phyloP scores from a whole-genome alignment of 2,888 invertebrate species.

The Pyrochroa serraticornis region DNA sequence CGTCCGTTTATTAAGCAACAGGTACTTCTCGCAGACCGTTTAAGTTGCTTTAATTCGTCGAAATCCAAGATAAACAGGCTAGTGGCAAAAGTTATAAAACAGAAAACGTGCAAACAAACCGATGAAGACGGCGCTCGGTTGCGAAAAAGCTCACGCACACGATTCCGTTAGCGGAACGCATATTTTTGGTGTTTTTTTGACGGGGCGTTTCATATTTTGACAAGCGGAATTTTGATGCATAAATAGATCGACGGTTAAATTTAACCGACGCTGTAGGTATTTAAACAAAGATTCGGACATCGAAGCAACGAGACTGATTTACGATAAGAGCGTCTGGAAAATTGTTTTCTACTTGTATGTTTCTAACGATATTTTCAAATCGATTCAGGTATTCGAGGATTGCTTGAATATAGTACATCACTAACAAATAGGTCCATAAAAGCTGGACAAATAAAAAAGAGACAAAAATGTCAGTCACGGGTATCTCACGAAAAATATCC shows the following conservation, averaged over 20 bases:
- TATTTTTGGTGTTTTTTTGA: slow-evolving; percentile 27
- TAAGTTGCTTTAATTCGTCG: slow-evolving; percentile 25
- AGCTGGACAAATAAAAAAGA: too few relatives aligned
- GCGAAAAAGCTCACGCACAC: slow-evolving; percentile 20
- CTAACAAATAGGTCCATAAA: too few relatives aligned
- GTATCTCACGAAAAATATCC: too few relatives aligned
- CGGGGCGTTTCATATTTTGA: slow-evolving; percentile 27
- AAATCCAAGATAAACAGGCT: slow-evolving; percentile 28
- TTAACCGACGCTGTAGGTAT: slow-evolving; percentile 13
- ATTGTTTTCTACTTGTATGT: too few relatives aligned
- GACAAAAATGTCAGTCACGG: too few relatives aligned
- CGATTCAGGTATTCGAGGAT: too few relatives aligned
- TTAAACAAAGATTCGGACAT: slow-evolving; percentile 12
- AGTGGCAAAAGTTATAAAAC: slow-evolving; percentile 30
- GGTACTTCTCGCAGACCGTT: slow-evolving; percentile 25
- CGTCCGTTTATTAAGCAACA: slow-evolving; percentile 29
- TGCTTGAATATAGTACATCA: too few relatives aligned
- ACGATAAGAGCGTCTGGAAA: too few relatives aligned
- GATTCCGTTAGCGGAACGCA: not conserved
- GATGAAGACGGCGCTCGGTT: slow-evolving; percentile 7
- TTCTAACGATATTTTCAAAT: too few relatives aligned
- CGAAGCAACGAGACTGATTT: too few relatives aligned
- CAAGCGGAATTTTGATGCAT: slow-evolving; percentile 28
- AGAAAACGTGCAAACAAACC: slow-evolving; percentile 26
- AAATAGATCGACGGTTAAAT: slow-evolving; percentile 27